These are phyloP conservation scores for Apaloderma vittatum DNA, from an alignment of 2,113 vertebrate species.

Conservation along the genomic window DNA sequence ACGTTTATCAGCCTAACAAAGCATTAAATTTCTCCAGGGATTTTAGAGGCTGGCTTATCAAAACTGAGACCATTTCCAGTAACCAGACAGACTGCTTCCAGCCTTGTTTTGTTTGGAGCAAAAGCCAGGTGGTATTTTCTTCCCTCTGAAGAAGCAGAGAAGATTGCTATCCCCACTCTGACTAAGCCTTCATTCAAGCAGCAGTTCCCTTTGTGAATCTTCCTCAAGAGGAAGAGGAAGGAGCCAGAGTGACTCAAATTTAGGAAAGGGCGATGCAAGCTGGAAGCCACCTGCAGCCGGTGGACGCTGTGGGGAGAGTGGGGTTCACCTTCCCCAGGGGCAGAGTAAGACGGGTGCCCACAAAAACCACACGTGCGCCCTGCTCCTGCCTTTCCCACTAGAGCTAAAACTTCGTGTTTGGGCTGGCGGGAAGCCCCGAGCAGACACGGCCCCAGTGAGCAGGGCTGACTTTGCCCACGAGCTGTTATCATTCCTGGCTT, in stretches of 20 bases:
- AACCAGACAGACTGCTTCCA: not conserved
- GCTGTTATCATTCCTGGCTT: not conserved
- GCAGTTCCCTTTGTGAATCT: not conserved
- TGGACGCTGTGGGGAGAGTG: not conserved
- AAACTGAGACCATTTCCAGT: conserved; percentile 23
- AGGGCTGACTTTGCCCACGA: not conserved
- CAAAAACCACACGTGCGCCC: rapidly evolving
- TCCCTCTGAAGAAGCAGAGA: not conserved
- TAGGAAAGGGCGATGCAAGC: not conserved
- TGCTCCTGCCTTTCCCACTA: not conserved
- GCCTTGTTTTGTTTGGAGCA: conserved; percentile 13
- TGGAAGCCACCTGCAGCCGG: not conserved
- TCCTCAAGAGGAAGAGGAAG: conserved; percentile 43
- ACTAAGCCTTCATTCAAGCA: not conserved
- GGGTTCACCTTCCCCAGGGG: not conserved
- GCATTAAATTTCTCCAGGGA: not conserved
- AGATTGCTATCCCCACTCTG: not conserved
- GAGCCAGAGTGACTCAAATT: conserved; percentile 39
- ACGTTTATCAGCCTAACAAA: not conserved
- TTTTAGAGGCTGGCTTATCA: conserved; percentile 1
- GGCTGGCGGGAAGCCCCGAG: not conserved
- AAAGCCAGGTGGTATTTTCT: conserved; percentile 42
- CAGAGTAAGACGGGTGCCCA: not conserved
- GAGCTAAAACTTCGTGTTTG: rapidly evolving
- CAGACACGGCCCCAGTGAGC: not conserved